Conservation (phyloP, 2,888 invertebrate genomes). For the Pachydiplax longipennis region DNA sequence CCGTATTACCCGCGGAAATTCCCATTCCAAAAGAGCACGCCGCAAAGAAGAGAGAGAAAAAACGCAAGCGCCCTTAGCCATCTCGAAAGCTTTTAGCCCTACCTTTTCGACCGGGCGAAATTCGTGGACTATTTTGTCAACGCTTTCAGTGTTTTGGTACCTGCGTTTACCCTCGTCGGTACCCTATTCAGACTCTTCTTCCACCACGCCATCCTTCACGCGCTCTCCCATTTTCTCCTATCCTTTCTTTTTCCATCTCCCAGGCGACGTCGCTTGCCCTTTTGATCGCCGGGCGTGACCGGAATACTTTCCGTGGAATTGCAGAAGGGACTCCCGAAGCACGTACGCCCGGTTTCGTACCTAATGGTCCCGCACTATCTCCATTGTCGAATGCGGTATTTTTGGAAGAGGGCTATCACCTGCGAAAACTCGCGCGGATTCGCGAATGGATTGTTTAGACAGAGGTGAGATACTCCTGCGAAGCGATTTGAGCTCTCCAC, state of each 20-base stretch:
- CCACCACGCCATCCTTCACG: not conserved
- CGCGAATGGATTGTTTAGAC: no score
- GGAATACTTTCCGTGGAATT: not conserved
- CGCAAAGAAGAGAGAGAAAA: not conserved
- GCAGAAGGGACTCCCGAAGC: not conserved
- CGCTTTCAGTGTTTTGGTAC: not conserved
- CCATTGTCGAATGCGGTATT: not conserved
- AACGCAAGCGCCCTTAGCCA: not conserved
- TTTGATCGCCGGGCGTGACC: not conserved
- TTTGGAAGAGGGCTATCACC: no score
- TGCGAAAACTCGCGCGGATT: no score
- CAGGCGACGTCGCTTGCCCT: not conserved
- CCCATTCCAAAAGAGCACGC: not conserved
- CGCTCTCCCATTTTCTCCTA: not conserved
- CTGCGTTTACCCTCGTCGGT: no score
- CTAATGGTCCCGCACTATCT: not conserved
- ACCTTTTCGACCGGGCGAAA: not conserved
- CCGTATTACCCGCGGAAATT: not conserved
- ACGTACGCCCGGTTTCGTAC: not conserved
- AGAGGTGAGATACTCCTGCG: no score
- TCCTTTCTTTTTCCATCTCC: not conserved
- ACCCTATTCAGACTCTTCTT: not conserved
- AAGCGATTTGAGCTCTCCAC: not conserved
- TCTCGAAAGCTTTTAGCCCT: not conserved
- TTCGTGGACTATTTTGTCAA: not conserved